A percentile compares a stretch with the other conserved stretches of the same genome.
phyloP scores from a whole-genome alignment of 2,797 vertebrate species.

The Jordanella pulchra region DNA sequence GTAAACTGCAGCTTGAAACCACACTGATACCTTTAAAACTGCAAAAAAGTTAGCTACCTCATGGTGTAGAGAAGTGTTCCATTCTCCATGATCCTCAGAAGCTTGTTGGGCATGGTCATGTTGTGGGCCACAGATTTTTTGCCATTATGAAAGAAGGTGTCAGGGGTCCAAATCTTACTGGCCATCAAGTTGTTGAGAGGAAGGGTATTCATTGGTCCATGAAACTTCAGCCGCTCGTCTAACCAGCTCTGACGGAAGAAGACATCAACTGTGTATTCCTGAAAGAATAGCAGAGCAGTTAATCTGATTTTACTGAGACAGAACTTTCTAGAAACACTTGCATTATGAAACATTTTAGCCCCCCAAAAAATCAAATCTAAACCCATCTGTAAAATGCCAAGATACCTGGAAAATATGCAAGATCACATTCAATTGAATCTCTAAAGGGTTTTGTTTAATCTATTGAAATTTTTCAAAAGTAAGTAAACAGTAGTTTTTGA shows the following conservation, averaged over 20 bases:
- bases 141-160: conserved; percentile 96
- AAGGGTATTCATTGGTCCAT: conserved; percentile 95
- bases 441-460: neutral
- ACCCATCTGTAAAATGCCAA: neutral
- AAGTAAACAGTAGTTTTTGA: neutral
- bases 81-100: conserved; percentile 87
- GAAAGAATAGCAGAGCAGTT: conserved; percentile 3
- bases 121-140: conserved; percentile 98
- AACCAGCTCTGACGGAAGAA: conserved; percentile 98
- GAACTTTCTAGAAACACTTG: neutral
- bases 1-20: neutral
- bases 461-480: neutral
- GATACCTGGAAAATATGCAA: neutral
- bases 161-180: conserved; percentile 98
- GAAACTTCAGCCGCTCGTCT: conserved; percentile 93
- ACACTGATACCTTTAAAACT: neutral
- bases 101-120: conserved; percentile 97
- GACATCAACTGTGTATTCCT: conserved; percentile 98
- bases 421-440: neutral
- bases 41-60: conserved; percentile 49
- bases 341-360: neutral
- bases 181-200: conserved; percentile 97
- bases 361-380: neutral
- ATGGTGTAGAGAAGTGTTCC: conserved; percentile 78
- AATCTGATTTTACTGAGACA: neutral